Conservation (phyloP, 2,797 vertebrate species). For the Syndactyla subalaris region DNA sequence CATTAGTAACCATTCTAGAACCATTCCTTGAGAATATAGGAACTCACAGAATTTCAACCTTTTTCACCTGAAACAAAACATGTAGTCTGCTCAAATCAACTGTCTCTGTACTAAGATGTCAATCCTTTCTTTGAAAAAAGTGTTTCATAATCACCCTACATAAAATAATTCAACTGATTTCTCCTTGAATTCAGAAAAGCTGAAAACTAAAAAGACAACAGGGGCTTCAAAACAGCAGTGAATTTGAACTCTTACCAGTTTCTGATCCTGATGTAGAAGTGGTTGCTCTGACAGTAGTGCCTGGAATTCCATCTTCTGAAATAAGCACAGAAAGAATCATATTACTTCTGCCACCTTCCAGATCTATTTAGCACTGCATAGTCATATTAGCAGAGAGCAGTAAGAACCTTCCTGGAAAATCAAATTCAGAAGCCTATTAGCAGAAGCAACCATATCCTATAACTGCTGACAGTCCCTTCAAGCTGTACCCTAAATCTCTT, state of each 20-base stretch:
- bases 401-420: neutral
- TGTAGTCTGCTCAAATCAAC: neutral
- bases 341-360: neutral
- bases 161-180: neutral
- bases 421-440: neutral
- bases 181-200: neutral
- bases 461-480: neutral
- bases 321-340: neutral
- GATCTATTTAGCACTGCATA: neutral
- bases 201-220: neutral
- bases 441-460: neutral
- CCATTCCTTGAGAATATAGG: neutral
- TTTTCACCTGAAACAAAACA: neutral
- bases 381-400: neutral
- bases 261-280: rapidly evolving
- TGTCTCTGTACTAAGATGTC: neutral
- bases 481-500: neutral
- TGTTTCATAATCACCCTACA: neutral
- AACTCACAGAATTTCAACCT: neutral
- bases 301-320: neutral
- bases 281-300: rapidly evolving
- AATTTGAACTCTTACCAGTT: constrained; percentile 15
- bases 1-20: neutral
- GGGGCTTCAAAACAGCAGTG: neutral
- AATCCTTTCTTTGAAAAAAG: neutral